These are phyloP conservation scores for Ferrisia virgata DNA, from an alignment of 2,888 invertebrate species.

Conservation along the genomic window DNA sequence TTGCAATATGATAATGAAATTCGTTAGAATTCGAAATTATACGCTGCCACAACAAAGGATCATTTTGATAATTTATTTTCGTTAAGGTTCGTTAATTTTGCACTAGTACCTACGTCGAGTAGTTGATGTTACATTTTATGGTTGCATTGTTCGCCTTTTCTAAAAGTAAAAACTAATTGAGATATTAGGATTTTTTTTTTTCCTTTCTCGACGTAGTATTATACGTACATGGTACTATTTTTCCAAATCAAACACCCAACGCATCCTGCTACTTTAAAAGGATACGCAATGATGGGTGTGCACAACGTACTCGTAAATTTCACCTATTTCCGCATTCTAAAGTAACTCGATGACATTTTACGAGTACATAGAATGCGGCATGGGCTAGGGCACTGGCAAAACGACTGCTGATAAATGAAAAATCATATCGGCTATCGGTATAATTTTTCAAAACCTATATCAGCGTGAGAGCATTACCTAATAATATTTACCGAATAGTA, in stretches of 20 bases:
- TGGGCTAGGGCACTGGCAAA: too few species aligned
- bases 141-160: neutral
- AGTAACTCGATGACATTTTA: too few species aligned
- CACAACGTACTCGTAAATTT: neutral
- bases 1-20: neutral
- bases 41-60: neutral
- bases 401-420: neutral
- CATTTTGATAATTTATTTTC: slow-evolving; percentile 16
- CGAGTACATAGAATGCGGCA: too few species aligned
- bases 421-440: too few species aligned
- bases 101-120: too few species aligned
- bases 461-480: neutral
- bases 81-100: slow-evolving; percentile 2
- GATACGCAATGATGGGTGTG: neutral
- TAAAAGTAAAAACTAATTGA: neutral
- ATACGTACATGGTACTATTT: too few species aligned
- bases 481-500: neutral
- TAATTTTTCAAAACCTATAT: neutral
- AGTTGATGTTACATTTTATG: slow-evolving; percentile 6
- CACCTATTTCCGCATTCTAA: neutral
- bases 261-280: neutral
- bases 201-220: neutral
- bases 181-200: neutral
- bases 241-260: neutral
- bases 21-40: slow-evolving; percentile 2